phyloP scores from a whole-genome alignment of 2,888 invertebrate species.

The Chirona hameri region DNA sequence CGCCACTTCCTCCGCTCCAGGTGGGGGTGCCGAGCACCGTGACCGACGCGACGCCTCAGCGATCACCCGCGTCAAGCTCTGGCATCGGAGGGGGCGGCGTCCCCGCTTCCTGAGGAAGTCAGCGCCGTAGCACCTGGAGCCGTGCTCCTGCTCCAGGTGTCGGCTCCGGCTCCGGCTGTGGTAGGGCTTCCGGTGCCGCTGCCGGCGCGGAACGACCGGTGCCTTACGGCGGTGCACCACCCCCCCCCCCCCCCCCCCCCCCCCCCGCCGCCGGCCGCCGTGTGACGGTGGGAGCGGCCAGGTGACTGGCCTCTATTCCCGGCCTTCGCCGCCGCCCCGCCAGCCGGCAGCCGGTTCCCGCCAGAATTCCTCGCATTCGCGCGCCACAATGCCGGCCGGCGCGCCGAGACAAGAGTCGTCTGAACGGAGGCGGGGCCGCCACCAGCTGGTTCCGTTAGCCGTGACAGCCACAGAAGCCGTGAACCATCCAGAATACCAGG shows the following conservation, averaged over 20 bases:
- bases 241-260: not conserved
- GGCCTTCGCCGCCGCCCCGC: not conserved
- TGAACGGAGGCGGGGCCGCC: not conserved
- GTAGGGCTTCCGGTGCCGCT: not conserved
- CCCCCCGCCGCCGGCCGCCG: not conserved
- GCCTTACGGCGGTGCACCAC: not conserved
- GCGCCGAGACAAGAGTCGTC: too few species aligned
- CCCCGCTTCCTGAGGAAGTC: not conserved
- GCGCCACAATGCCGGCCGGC: constrained; percentile 11
- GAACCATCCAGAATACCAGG: too few species aligned
- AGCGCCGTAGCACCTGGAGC: too few species aligned
- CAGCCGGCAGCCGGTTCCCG: not conserved
- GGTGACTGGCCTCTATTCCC: constrained; percentile 12
- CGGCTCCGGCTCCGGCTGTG: not conserved
- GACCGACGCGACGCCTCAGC: too few species aligned
- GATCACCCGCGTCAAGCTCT: too few species aligned
- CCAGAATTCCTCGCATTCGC: not conserved
- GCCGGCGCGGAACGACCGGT: not conserved
- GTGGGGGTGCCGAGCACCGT: too few species aligned
- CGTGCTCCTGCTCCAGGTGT: not conserved
- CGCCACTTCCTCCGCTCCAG: too few species aligned
- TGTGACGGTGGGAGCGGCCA: not conserved
- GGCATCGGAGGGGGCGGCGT: not conserved
- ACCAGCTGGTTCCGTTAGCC: not conserved
- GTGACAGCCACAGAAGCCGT: too few species aligned